These are phyloP conservation scores for Rhinophrynus dorsalis DNA, from an alignment of 2,797 vertebrate species.

Conservation along the genomic window DNA sequence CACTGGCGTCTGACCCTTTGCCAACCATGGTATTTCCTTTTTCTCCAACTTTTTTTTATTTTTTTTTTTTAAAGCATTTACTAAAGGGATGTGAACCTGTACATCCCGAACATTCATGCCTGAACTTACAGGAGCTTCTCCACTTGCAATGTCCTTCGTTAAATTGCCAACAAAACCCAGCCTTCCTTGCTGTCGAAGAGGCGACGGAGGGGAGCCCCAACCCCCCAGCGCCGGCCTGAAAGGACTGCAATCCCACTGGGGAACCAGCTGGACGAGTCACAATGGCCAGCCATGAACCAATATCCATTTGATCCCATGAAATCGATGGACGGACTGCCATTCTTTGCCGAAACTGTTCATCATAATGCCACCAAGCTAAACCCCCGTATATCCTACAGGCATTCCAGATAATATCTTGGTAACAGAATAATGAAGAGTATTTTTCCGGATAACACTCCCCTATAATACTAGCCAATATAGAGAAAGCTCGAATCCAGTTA, in stretches of 20 bases:
- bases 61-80: neutral
- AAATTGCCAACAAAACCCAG: neutral
- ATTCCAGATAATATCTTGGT: neutral
- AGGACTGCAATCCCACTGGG: neutral
- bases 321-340: neutral
- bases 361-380: neutral
- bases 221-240: neutral
- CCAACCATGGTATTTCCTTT: too few relatives aligned
- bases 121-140: neutral
- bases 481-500: neutral
- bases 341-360: neutral
- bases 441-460: neutral
- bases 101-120: neutral
- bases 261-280: too few relatives aligned
- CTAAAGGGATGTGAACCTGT: neutral
- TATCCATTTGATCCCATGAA: neutral
- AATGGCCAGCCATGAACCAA: neutral
- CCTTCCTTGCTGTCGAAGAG: neutral
- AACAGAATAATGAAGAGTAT: neutral
- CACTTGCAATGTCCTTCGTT: neutral
- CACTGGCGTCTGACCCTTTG: too few relatives aligned
- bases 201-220: neutral
- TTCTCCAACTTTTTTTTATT: neutral
- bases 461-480: neutral
- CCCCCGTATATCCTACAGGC: neutral